A percentile compares a stretch with the other conserved stretches of the same genome.
phyloP scores from a whole-genome alignment of 1,140 invertebrate species.

The Drosophila ananassae region DNA sequence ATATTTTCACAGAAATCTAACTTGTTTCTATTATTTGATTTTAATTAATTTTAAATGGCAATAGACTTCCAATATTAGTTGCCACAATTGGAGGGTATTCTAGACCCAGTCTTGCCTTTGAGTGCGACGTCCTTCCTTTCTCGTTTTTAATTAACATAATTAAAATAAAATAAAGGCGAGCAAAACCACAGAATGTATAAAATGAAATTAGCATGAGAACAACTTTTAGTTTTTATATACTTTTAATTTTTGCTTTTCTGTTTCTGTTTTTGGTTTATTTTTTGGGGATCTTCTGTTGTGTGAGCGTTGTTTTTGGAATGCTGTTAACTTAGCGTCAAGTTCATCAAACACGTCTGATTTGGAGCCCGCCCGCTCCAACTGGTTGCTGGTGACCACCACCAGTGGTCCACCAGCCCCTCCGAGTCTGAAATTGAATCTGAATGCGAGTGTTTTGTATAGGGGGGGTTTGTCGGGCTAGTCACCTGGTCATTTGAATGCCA shows the following conservation, averaged over 20 bases:
- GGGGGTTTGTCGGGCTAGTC: constrained; percentile 39
- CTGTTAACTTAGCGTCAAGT: constrained; percentile 70
- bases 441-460: constrained; percentile 2
- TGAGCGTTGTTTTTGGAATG: constrained; percentile 6
- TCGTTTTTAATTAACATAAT: constrained; percentile 76
- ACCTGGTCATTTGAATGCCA: constrained; percentile 75
- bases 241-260: constrained; percentile 18
- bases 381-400: constrained; percentile 29
- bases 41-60: constrained; percentile 24
- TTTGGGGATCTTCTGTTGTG: constrained; percentile 29
- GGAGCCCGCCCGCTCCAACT: constrained; percentile 22
- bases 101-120: constrained; percentile 8
- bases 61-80: background rate
- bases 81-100: constrained; percentile 32
- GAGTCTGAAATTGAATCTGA: background rate
- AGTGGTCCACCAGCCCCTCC: constrained; percentile 7
- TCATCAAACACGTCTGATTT: constrained; percentile 72
- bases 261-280: constrained; percentile 2
- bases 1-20: background rate
- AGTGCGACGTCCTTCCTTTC: constrained; percentile 38
- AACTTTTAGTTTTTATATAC: constrained; percentile 69
- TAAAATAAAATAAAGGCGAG: constrained; percentile 73
- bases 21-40: constrained; percentile 3
- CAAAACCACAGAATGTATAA: constrained; percentile 49
- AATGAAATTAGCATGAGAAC: constrained; percentile 71